Conservation (phyloP, 2,797 vertebrate species). For the Pogoniulus pusillus region DNA sequence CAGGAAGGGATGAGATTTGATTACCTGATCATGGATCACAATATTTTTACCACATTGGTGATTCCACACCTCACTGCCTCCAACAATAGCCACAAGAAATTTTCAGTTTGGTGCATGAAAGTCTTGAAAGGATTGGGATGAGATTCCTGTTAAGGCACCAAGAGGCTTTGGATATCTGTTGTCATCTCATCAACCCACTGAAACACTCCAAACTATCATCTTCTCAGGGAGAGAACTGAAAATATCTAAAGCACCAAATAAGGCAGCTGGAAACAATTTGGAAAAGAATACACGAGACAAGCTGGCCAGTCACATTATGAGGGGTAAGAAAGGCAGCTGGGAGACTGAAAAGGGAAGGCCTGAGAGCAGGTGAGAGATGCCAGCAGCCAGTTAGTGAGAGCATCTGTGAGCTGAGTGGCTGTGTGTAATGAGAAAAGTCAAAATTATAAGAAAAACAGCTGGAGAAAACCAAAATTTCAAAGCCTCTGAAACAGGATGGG, state of each 20-base stretch:
- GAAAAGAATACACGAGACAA: slow-evolving; percentile 21
- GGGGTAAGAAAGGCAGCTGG: slow-evolving; percentile 72
- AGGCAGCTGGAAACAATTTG: slow-evolving; percentile 69
- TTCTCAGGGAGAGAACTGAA: slow-evolving; percentile 45
- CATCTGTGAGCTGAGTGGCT: slow-evolving; percentile 39
- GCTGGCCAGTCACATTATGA: slow-evolving; percentile 19
- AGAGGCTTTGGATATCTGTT: slow-evolving; percentile 31
- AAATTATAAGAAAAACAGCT: slow-evolving; percentile 66
- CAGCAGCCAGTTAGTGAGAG: not conserved
- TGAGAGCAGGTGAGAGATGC: slow-evolving; percentile 69
- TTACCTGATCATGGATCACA: not conserved
- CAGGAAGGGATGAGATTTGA: not conserved
- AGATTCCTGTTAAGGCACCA: slow-evolving; percentile 7
- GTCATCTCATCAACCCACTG: slow-evolving; percentile 18
- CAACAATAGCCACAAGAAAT: not conserved
- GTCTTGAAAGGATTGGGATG: not conserved
- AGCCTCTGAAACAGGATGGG: not conserved
- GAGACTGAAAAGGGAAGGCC: slow-evolving; percentile 51
- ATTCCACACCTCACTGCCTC: not conserved
- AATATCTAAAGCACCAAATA: slow-evolving; percentile 55
- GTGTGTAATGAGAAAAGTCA: slow-evolving; percentile 48
- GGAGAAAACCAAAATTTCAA: slow-evolving; percentile 34
- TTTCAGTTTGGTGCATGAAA: not conserved
- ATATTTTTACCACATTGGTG: not conserved
- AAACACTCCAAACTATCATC: slow-evolving; percentile 25